These are phyloP conservation scores for Rotaria macrura DNA, from an alignment of 2,888 invertebrate genomes.

Conservation along the genomic window DNA sequence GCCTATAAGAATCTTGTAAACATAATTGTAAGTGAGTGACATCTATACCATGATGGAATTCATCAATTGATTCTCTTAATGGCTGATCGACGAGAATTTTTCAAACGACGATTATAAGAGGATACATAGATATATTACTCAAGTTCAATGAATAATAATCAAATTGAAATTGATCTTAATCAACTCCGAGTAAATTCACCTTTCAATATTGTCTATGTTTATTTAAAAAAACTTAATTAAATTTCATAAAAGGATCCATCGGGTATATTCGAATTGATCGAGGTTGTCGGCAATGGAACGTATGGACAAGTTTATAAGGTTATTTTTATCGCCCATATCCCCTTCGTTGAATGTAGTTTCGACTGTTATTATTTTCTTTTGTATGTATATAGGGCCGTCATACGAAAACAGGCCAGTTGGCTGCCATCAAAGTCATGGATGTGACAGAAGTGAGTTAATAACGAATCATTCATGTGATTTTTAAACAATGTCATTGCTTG, in stretches of 20 bases:
- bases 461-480: neutral
- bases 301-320: slow-evolving; percentile 87
- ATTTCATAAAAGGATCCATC: slow-evolving; percentile 72
- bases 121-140: neutral
- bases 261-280: slow-evolving; percentile 97
- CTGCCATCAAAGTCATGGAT: slow-evolving; percentile 99
- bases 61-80: neutral
- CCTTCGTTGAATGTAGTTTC: too few species aligned
- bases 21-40: neutral
- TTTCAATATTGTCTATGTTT: too few species aligned
- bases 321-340: too few species aligned
- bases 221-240: neutral
- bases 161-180: slow-evolving; percentile 12
- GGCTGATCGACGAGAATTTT: neutral
- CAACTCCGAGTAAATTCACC: neutral
- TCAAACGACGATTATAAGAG: neutral
- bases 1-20: too few species aligned
- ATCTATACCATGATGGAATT: neutral
- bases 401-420: slow-evolving; percentile 97
- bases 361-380: neutral
- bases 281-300: slow-evolving; percentile 99
- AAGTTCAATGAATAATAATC: slow-evolving; percentile 12
- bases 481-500: slow-evolving; percentile 36
- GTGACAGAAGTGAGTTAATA: slow-evolving; percentile 67
- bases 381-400: slow-evolving; percentile 70